Evolutionary conservation across 35 echinoderm and acorn worm genomes (phyloP).

Genomic region (Ophiothrix spiculata): DNA sequence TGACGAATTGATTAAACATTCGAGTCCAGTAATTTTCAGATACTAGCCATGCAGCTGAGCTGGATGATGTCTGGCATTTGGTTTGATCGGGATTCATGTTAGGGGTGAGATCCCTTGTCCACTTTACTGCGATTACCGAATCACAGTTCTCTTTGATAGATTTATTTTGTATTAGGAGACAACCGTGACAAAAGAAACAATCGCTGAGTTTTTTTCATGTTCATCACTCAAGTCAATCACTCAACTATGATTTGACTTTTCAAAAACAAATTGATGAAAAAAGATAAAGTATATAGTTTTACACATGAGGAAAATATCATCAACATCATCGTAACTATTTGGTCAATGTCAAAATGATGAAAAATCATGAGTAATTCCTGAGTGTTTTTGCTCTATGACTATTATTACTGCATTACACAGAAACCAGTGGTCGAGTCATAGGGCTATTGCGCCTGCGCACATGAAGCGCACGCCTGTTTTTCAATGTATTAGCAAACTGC

Average conservation of each 20-base stretch:
- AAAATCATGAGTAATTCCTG: background rate
- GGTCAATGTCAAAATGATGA: background rate
- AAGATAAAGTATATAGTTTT: background rate
- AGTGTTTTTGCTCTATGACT: constrained; percentile 4
- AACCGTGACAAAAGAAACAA: no score
- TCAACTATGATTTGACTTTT: no score
- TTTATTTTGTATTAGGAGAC: no score
- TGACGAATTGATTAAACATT: background rate
- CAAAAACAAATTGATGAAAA: background rate
- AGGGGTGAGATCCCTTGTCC: no score
- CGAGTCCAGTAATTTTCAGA: background rate
- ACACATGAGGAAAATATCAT: background rate
- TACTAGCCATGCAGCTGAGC: no score
- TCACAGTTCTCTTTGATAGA: no score
- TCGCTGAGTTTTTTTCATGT: no score
- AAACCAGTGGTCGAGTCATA: background rate
- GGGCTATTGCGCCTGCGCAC: constrained; percentile 25
- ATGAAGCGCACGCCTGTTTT: constrained; percentile 8
- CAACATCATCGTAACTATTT: background rate
- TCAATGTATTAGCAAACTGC: background rate
- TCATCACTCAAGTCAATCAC: no score
- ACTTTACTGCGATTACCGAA: no score
- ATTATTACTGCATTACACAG: constrained; percentile 5
- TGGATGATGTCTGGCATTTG: no score
- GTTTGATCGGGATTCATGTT: no score